Conservation (phyloP, 1,140 invertebrate species). For the Tribolium madens region DNA sequence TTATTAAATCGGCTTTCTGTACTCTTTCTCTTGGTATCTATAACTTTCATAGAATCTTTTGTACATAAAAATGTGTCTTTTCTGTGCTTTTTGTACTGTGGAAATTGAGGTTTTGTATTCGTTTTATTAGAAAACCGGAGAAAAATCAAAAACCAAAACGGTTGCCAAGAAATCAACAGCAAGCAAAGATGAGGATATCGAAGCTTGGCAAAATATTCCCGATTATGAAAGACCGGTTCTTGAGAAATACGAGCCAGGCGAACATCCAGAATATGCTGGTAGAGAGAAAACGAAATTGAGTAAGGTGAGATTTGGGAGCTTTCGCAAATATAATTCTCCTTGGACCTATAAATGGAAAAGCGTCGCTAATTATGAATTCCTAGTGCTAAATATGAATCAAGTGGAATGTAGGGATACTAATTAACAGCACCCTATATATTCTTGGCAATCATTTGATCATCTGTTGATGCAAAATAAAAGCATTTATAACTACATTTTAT, state of each 20-base stretch:
- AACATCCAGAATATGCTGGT: slow-evolving; percentile 59
- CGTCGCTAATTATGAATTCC: slow-evolving; percentile 15
- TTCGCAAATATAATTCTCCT: slow-evolving; percentile 17
- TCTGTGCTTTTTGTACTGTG: neutral
- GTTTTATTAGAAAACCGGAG: slow-evolving; percentile 61
- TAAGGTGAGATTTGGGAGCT: slow-evolving; percentile 59
- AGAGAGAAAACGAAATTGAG: slow-evolving; percentile 63
- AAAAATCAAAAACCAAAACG: slow-evolving; percentile 64
- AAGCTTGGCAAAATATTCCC: slow-evolving; percentile 78
- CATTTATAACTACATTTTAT: slow-evolving; percentile 49
- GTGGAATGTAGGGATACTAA: slow-evolving; percentile 35
- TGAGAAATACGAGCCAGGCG: slow-evolving; percentile 73
- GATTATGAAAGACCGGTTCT: slow-evolving; percentile 77
- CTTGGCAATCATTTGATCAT: slow-evolving; percentile 41
- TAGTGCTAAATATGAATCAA: slow-evolving; percentile 23
- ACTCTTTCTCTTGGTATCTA: slow-evolving; percentile 42
- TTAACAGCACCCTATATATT: slow-evolving; percentile 29
- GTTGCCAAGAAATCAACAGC: slow-evolving; percentile 56
- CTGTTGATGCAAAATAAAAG: slow-evolving; percentile 34
- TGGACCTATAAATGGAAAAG: slow-evolving; percentile 25
- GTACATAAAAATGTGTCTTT: slow-evolving; percentile 22
- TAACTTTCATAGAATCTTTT: slow-evolving; percentile 38
- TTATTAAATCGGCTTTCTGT: slow-evolving; percentile 29
- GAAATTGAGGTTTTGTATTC: neutral
- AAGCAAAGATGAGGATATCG: slow-evolving; percentile 71